These are phyloP conservation scores for Chloroceryle inda DNA, from an alignment of 2,797 vertebrate genomes.

Conservation along the genomic window DNA sequence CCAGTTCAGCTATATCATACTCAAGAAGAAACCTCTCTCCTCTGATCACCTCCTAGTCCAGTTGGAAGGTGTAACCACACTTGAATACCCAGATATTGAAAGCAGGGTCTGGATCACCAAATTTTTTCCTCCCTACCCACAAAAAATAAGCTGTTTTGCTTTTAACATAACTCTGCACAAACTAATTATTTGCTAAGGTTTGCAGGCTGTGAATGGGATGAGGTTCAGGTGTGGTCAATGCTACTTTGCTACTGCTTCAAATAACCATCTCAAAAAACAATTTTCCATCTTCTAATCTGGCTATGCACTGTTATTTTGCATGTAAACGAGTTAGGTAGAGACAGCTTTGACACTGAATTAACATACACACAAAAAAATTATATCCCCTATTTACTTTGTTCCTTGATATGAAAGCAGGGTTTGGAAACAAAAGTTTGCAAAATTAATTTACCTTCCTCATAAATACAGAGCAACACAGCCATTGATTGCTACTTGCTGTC, in stretches of 20 bases:
- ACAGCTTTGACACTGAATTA: neutral
- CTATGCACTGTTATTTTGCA: neutral
- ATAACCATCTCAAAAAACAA: neutral
- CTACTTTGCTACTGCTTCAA: neutral
- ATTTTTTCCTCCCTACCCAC: neutral
- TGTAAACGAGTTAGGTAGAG: neutral
- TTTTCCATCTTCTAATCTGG: neutral
- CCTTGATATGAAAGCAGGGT: neutral
- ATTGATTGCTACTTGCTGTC: neutral
- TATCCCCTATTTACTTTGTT: neutral
- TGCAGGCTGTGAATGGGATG: neutral
- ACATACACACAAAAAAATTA: neutral
- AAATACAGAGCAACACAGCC: neutral
- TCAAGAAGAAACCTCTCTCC: neutral
- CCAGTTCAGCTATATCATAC: neutral
- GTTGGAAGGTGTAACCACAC: neutral
- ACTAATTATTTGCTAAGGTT: neutral
- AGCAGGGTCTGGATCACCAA: neutral
- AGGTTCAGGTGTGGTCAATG: neutral
- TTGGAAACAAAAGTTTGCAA: neutral
- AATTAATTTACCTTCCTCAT: neutral
- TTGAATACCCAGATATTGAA: neutral
- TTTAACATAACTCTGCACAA: neutral
- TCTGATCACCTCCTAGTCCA: neutral
- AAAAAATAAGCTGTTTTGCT: neutral